phyloP scores from a whole-genome alignment of 2,888 invertebrate genomes.

The Quadroppia sp. region DNA sequence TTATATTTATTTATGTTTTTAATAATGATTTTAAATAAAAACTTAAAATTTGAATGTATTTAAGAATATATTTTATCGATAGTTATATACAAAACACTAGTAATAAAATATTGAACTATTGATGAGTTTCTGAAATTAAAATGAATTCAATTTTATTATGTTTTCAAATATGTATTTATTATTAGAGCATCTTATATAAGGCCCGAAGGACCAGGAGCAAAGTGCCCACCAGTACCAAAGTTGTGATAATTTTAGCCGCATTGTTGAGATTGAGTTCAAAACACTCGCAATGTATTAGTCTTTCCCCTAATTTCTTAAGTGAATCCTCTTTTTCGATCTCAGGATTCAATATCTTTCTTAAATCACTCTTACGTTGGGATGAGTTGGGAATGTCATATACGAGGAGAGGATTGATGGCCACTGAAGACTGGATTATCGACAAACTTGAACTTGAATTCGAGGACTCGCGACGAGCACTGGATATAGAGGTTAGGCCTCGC shows the following conservation, averaged over 20 bases:
- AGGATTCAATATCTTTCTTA: conserved; percentile 40
- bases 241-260: conserved; percentile 41
- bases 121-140: too few relatives aligned
- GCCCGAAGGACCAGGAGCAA: conserved; percentile 33
- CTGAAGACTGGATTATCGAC: not conserved
- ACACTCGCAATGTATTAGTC: conserved; percentile 40
- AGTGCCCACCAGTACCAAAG: conserved; percentile 38
- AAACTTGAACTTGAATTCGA: conserved; percentile 15
- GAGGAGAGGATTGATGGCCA: not conserved
- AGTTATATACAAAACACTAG: too few relatives aligned
- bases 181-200: not conserved
- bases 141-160: not conserved
- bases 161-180: not conserved
- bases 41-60: too few relatives aligned
- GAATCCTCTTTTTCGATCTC: conserved; percentile 42
- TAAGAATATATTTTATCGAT: too few relatives aligned
- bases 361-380: conserved; percentile 36
- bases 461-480: not conserved
- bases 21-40: too few relatives aligned
- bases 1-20: too few relatives aligned
- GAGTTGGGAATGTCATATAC: conserved; percentile 20
- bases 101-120: too few relatives aligned
- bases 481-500: conserved; percentile 15
- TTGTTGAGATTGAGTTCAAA: conserved; percentile 42
- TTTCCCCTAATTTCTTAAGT: conserved; percentile 39